Evolutionary conservation across 2,797 vertebrate species (phyloP), one percentile per base, ranked within the genome.

Genomic region (Lepilemur septentrionalis): DNA sequence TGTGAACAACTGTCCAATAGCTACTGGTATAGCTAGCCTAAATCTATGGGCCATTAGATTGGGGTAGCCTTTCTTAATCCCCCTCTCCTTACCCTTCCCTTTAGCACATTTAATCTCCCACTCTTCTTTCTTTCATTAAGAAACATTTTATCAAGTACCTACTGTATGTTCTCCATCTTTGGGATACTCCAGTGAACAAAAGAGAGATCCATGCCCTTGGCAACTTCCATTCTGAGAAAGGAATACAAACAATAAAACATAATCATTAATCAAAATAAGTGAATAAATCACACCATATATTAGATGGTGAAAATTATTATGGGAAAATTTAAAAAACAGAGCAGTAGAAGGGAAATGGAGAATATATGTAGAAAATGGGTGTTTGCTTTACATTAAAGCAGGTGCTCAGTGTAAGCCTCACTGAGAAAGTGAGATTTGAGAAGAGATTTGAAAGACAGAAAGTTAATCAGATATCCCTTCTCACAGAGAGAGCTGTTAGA

Each of bases 61-160:
- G 7, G 15, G 2, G 20, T 43, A 28, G 35, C 4, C 10, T 76
- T 75, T 87, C 41, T 89, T 79, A 75, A 38, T 72, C 13, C 67
- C 43, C 10, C 3, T 78, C 2, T 48, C n/a, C n/a, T 13, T 0
- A 4, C 6, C n/a, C 8, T 25, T 25, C 13, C n/a, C 1, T 50
- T 2, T n/a, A 32, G 35, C 46, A 81, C 20, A 85, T 61, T 85
- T 41, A 32, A 78, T 22, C 8, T 70, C 7, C 65, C 65, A 35
- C 22, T 80, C 76, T 85, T 35, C 28, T 41, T 65, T 78, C 48
- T 78, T 93, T 92, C 23, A 76, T 61, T 85, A 30, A 61, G 63
- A 82, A 96, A 57, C 18, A 72, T 72, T 81, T 83, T 35, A 52
- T 70, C 61, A 69, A 80, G 10, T 43, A 2, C 22, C 38, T 59